Percentiles rank a stretch among this genome's conserved stretches.
phyloP scores from a whole-genome alignment of 1,140 invertebrate genomes.

The Lordiphosa clarofinis region DNA sequence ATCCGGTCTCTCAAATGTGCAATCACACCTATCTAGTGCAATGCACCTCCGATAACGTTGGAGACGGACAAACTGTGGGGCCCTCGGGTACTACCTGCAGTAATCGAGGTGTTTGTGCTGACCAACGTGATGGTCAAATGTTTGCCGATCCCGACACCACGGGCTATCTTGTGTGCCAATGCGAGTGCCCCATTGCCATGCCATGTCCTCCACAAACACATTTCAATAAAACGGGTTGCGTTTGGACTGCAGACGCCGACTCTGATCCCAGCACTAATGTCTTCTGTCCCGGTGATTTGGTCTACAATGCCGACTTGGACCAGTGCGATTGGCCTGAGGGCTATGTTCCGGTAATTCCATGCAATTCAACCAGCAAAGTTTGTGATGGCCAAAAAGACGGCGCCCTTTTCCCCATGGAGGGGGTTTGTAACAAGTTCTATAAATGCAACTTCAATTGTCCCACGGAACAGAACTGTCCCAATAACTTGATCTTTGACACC shows the following conservation, averaged over 20 bases:
- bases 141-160: constrained; percentile 33
- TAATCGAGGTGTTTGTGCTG: constrained; percentile 21
- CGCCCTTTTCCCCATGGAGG: constrained; percentile 40
- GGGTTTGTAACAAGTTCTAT: constrained; percentile 57
- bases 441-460: constrained; percentile 61
- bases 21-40: constrained; percentile 35
- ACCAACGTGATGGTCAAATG: constrained; percentile 24
- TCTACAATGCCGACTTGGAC: constrained; percentile 50
- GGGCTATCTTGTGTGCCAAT: constrained; percentile 56
- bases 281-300: constrained; percentile 29
- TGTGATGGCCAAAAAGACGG: constrained; percentile 46
- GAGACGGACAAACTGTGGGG: constrained; percentile 25
- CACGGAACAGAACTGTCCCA: constrained; percentile 53
- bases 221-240: constrained; percentile 31
- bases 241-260: constrained; percentile 29
- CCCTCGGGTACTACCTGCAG: constrained; percentile 50
- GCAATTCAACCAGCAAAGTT: constrained; percentile 28
- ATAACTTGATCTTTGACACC: constrained; percentile 44
- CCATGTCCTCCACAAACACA: constrained; percentile 23
- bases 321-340: constrained; percentile 44
- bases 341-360: constrained; percentile 46
- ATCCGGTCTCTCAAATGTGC: not conserved
- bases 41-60: constrained; percentile 9
- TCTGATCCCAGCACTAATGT: not conserved
- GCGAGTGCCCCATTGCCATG: constrained; percentile 58